Base-by-base conservation (phyloP, 2,113 vertebrate genomes). In the Rynchops niger region DNA sequence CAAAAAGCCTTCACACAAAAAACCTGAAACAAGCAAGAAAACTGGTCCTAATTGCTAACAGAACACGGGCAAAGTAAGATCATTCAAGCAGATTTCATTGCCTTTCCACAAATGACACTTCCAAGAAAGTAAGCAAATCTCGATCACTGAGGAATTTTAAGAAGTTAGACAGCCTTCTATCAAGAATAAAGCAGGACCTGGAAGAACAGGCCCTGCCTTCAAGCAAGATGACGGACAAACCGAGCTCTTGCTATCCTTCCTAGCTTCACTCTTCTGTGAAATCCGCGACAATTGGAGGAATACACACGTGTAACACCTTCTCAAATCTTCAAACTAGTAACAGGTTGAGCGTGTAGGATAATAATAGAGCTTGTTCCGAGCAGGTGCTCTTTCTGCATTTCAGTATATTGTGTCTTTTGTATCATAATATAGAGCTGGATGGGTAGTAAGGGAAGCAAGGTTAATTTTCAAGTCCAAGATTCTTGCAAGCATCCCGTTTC, bases 11-110 rank as follows among this genome's bases (percentile, higher is more conserved):
- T 12, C 22, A 55, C 8, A 40, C 40, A 56, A 86, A 66, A 49
- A 13, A 59, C 9, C 32, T 23, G 43, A 91, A 93, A 76, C 38
- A 52, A 90, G 59, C 16, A 79, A 82, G 72, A 86, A 90, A 86
- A 77, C 26, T 4, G 45, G 82, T 91, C 40, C 61, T 62, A 85
- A 84, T 22, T 91, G 53, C 58, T 76, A 70, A 84, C 14, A 32
- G 73, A 92, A 87, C 42, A 45, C 0, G 0, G 43, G 55, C 55
- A 92, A 92, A 83, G 16, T 52, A 47, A 83, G 63, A 82, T 42
- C 67, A 80, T 1, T 91, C 53, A 71, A 71, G 45, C 62, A 90
- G 72, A 93, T 83, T 96, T 92, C 96, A 94, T 81, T 88, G 81
- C 86, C 62, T 95, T 83, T 90, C 58, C 26, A 71, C 80, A 88